Percentiles rank a stretch among this genome's conserved stretches.
phyloP scores from a whole-genome alignment of 2,888 invertebrate genomes.

The Salticus scenicus region DNA sequence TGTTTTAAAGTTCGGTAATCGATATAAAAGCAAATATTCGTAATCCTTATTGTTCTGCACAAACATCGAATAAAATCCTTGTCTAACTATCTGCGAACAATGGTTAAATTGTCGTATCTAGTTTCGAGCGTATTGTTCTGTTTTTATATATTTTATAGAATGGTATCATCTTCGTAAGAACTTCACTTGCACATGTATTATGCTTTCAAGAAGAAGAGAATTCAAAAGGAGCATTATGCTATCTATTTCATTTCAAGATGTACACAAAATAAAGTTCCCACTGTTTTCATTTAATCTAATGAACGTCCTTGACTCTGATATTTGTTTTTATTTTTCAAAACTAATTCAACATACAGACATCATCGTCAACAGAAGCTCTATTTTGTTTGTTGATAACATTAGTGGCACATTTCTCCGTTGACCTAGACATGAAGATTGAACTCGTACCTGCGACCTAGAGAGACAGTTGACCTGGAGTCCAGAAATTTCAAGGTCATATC shows the following conservation, averaged over 20 bases:
- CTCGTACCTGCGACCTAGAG: slow-evolving; percentile 50
- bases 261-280: neutral
- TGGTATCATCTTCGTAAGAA: neutral
- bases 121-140: neutral
- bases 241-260: neutral
- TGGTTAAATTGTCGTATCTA: neutral
- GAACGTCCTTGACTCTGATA: slow-evolving; percentile 10
- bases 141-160: neutral
- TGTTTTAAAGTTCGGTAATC: too few species aligned
- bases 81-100: neutral
- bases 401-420: slow-evolving; percentile 63
- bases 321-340: slow-evolving; percentile 2
- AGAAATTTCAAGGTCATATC: slow-evolving; percentile 58
- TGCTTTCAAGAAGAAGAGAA: neutral
- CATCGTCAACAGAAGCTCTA: neutral
- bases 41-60: too few species aligned
- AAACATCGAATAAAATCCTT: too few species aligned
- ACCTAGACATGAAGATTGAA: slow-evolving; percentile 56
- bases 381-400: neutral
- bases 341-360: neutral
- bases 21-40: too few species aligned
- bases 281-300: neutral
- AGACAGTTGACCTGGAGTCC: slow-evolving; percentile 46
- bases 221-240: neutral
- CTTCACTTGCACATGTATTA: neutral